Conservation (phyloP, 2,797 vertebrate species). For the Lerista edwardsae region DNA sequence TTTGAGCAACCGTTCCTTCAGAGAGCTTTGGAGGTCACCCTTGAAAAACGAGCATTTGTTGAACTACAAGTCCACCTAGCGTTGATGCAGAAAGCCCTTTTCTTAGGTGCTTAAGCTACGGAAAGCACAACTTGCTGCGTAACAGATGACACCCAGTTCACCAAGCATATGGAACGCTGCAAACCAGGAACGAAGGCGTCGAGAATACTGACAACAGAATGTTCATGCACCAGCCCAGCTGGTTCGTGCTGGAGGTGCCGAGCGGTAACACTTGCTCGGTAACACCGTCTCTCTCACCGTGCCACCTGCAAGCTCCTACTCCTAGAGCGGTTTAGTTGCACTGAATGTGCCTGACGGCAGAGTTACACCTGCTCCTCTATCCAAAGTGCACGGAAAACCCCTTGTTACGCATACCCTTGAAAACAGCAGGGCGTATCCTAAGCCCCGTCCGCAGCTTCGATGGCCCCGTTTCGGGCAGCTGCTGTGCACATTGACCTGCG, state of each 20-base stretch:
- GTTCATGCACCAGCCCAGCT: not conserved
- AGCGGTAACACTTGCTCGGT: not conserved
- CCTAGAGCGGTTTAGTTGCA: not conserved
- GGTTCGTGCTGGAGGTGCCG: not conserved
- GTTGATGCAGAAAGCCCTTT: not conserved
- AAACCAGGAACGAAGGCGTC: not conserved
- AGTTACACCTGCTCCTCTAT: not conserved
- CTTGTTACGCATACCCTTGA: not conserved
- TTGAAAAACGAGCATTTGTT: not conserved
- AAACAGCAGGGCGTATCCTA: no score
- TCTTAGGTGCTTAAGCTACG: not conserved
- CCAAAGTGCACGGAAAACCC: not conserved
- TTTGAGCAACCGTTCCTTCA: no score
- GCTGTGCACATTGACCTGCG: no score
- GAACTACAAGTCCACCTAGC: not conserved
- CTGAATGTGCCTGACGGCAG: not conserved
- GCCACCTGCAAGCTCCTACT: not conserved
- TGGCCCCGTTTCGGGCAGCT: no score
- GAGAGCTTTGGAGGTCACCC: no score
- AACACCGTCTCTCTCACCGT: not conserved
- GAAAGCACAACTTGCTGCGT: not conserved
- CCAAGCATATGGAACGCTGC: not conserved
- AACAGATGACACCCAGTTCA: not conserved
- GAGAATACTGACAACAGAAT: not conserved
- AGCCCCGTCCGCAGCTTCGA: no score